Conservation (phyloP, 2,797 vertebrate species). For the Rhinoraja longicauda region DNA sequence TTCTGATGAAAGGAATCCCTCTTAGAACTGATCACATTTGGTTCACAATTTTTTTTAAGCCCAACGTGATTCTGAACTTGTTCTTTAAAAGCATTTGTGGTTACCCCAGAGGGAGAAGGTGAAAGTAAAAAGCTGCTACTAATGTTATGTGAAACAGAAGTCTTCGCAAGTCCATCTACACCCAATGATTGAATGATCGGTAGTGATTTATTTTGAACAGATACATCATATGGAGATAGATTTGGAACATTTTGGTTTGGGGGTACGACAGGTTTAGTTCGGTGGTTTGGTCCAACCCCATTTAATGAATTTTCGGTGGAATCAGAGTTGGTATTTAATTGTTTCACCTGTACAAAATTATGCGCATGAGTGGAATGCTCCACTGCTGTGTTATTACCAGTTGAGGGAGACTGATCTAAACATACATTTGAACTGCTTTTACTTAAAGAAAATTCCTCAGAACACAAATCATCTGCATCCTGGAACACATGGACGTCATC, state of each 20-base stretch:
- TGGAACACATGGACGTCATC: neutral
- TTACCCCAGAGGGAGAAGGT: neutral
- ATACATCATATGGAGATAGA: neutral
- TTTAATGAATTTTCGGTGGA: neutral
- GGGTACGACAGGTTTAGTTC: neutral
- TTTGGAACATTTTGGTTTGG: neutral
- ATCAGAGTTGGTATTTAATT: neutral
- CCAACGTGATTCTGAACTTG: neutral
- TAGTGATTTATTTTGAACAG: neutral
- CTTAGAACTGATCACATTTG: neutral
- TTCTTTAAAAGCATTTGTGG: neutral
- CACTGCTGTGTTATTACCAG: neutral
- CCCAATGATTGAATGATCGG: neutral
- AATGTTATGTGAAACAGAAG: slow-evolving; percentile 11
- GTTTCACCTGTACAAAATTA: slow-evolving; percentile 31
- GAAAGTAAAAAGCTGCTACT: neutral
- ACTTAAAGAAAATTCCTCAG: neutral
- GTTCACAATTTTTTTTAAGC: neutral
- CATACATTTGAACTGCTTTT: neutral
- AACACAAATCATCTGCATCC: neutral
- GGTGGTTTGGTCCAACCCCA: neutral
- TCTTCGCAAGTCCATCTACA: neutral
- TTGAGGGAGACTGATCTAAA: neutral
- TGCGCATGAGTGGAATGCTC: neutral
- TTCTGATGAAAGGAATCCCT: neutral